Conservation (phyloP, 2,797 vertebrate genomes). For the Cyclopterus lumpus region DNA sequence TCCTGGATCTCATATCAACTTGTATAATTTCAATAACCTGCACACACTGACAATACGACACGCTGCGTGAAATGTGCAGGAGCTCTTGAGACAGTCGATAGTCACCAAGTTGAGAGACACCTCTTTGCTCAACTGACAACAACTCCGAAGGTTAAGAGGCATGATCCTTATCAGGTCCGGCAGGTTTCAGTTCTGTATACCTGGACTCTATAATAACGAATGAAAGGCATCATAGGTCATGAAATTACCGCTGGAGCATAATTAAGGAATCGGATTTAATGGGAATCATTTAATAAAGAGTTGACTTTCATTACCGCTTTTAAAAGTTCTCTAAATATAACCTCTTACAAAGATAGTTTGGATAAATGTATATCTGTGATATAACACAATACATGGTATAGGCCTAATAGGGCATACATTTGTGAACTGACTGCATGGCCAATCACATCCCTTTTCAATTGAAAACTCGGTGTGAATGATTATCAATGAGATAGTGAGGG, state of each 20-base stretch:
- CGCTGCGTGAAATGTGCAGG: background rate
- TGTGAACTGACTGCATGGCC: background rate
- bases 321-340: background rate
- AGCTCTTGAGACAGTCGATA: background rate
- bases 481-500: background rate
- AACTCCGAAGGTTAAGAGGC: slow-evolving; percentile 6
- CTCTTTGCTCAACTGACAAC: background rate
- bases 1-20: background rate
- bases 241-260: background rate
- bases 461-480: background rate
- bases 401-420: background rate
- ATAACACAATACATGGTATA: background rate
- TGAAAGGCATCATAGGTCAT: background rate
- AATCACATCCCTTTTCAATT: background rate
- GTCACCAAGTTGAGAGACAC: background rate
- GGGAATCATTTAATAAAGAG: background rate
- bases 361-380: background rate
- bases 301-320: background rate
- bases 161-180: background rate
- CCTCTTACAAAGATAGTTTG: background rate
- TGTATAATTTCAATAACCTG: background rate
- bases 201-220: background rate
- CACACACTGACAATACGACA: background rate
- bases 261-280: slow-evolving; percentile 12
- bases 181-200: slow-evolving; percentile 4